A percentile compares a stretch with the other conserved stretches of the same genome.
phyloP scores from a whole-genome alignment of 2,888 invertebrate genomes.

The Lasius fuliginosus region DNA sequence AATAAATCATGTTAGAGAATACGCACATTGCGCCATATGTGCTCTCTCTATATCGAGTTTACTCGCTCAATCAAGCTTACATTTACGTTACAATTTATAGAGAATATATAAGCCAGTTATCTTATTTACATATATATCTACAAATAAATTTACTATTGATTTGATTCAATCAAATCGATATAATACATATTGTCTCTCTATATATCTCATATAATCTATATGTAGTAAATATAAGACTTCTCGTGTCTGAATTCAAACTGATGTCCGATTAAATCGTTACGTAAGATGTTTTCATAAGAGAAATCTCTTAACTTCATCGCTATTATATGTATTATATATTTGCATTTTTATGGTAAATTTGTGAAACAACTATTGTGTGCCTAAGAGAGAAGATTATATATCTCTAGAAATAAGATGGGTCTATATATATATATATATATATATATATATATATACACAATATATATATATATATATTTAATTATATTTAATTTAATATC shows the following conservation, averaged over 20 bases:
- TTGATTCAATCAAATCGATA: constrained; percentile 18
- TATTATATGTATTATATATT: not conserved
- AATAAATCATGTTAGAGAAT: constrained; percentile 38
- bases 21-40: constrained; percentile 14
- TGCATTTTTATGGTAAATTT: not conserved
- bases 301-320: not conserved
- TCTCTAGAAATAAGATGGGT: not conserved
- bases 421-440: too few species aligned
- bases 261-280: not conserved
- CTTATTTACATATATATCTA: constrained; percentile 12
- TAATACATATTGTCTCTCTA: not conserved
- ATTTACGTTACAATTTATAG: constrained; percentile 1
- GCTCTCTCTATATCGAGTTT: constrained; percentile 22
- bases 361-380: not conserved
- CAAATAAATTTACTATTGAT: not conserved
- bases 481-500: too few species aligned
- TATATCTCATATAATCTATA: not conserved
- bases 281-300: not conserved
- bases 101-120: not conserved
- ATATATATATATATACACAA: too few species aligned
- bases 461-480: too few species aligned
- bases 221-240: not conserved
- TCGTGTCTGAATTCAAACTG: not conserved
- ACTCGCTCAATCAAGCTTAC: not conserved
- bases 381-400: not conserved